Evolutionary conservation across 2,888 invertebrate genomes (phyloP), one percentile per base, ranked within the genome.

Genomic region (Ligdia adustata): DNA sequence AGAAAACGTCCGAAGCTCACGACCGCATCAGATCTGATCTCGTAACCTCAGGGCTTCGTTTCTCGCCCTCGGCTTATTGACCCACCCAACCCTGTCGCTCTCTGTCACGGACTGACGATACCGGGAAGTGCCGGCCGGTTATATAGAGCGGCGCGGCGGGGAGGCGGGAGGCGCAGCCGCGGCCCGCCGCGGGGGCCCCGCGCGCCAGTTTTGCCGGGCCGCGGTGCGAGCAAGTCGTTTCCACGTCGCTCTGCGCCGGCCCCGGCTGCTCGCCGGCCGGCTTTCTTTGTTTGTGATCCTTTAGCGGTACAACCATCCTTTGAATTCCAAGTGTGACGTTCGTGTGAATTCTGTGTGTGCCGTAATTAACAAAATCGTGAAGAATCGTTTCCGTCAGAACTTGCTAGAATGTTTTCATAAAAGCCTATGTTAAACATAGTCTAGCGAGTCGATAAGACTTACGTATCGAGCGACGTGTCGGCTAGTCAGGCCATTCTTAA

Each of bases 21-120:
- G 83, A 85, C 79, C 73, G 82, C 88, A 88, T 89, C 82, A 86
- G 87, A 88, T 89, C 84, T 86, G 88, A 88, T 88, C 89, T 88
- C 85, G 89, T 86, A 87, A 88, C 85, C 87, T 76, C 78, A 82
- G 87, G 88, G 85, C 87, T 87, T 81, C 80, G 84, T 84, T 59
- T 74, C 79, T 84, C 79, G 80, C 88, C 89, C 87, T 66, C 48
- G 86, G 83, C 82, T 85, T 69, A 75, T 74, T 51, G 79, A 87
- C 83, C 86, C 89, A 83, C 84, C 88, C 87, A 80, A 88, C 82
- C 84, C 82, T 82, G 72, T 85, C 86, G 87, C 72, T 88, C 67
- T 85, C 66, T 82, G 79, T 85, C 82, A 88, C 83, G 82, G 86
- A 91, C 90, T 91, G 88, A 71, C 82, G 88, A 74, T 71, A 75